Conservation (phyloP, 2,797 vertebrate species). For the Macrochelys suwanniensis region DNA sequence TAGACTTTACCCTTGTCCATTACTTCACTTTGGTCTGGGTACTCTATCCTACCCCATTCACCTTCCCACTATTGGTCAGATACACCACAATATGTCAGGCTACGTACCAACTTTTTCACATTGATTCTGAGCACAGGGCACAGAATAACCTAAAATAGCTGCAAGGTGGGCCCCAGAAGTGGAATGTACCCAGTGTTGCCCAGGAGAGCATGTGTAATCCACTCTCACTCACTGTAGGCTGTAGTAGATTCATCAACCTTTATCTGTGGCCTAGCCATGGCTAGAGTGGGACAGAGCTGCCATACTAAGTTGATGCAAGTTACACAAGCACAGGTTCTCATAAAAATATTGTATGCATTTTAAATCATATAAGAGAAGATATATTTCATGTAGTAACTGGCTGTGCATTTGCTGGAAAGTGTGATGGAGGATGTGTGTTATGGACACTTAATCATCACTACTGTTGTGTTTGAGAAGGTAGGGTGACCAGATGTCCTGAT, state of each 20-base stretch:
- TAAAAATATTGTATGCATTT: not conserved
- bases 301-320: not conserved
- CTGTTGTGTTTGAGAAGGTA: no score
- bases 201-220: fast-evolving
- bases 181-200: not conserved
- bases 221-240: not conserved
- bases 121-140: not conserved
- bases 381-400: fast-evolving
- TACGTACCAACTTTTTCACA: not conserved
- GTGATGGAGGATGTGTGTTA: not conserved
- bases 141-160: not conserved
- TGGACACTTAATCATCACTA: not conserved
- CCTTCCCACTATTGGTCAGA: not conserved
- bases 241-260: not conserved
- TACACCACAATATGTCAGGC: not conserved
- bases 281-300: not conserved
- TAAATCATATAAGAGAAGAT: not conserved
- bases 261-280: not conserved
- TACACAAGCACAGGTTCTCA: not conserved
- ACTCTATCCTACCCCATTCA: not conserved
- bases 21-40: not conserved
- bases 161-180: not conserved
- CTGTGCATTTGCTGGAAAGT: not conserved
- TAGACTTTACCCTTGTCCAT: not conserved
- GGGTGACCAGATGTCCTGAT: no score